Conservation (phyloP, 2,797 vertebrate species). For the Hyperoplus immaculatus region DNA sequence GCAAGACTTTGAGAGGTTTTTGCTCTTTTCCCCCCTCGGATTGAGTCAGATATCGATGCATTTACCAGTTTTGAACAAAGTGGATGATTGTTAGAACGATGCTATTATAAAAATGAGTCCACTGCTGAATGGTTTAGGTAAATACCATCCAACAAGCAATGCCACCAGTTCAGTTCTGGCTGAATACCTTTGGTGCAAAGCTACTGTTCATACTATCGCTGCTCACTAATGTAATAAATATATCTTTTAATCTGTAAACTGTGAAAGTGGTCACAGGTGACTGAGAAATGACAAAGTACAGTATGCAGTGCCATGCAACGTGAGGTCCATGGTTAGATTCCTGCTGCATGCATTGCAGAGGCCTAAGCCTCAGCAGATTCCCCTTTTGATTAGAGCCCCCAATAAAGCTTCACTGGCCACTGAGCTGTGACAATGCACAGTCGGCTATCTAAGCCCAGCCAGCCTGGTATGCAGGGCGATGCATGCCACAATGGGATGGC, state of each 20-base stretch:
- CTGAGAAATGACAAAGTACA: not conserved
- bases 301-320: not conserved
- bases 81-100: too few species aligned
- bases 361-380: conserved; percentile 56
- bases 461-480: conserved; percentile 53
- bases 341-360: conserved; percentile 53
- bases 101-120: too few species aligned
- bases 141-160: too few species aligned
- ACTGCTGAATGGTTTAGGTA: too few species aligned
- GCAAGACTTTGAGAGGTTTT: too few species aligned
- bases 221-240: not conserved
- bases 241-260: too few species aligned
- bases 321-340: conserved; percentile 11
- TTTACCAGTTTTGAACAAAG: too few species aligned
- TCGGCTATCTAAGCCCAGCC: conserved; percentile 50
- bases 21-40: too few species aligned
- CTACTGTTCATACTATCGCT: not conserved
- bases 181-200: not conserved
- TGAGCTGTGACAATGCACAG: conserved; percentile 63
- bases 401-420: conserved; percentile 57
- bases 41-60: too few species aligned
- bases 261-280: too few species aligned
- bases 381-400: conserved; percentile 63
- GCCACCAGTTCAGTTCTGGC: not conserved
- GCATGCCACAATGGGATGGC: conserved; percentile 41